Percentiles rank a stretch among this genome's conserved stretches.
Evolutionary conservation across 2,888 invertebrate genomes (phyloP).

Genomic region (Caenorhabditis virilis): DNA sequence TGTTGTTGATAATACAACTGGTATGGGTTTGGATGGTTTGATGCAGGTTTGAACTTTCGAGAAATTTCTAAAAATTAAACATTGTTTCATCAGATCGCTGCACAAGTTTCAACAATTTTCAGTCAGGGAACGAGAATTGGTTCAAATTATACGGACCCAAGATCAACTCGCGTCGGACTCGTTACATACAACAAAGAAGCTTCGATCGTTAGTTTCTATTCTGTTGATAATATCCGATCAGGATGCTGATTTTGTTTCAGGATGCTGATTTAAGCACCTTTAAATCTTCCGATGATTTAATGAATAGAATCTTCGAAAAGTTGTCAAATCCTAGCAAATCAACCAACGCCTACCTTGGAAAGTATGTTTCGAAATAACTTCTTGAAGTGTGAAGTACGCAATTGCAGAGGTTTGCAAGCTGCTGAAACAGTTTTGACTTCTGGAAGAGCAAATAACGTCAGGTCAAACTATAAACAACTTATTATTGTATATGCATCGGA

Average conservation of each 20-base stretch:
- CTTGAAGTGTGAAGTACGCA: too few relatives aligned
- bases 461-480: constrained; percentile 20
- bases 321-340: constrained; percentile 8
- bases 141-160: constrained; percentile 5
- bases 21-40: neutral
- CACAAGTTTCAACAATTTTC: constrained; percentile 16
- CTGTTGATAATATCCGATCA: neutral
- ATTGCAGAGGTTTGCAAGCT: constrained; percentile 2
- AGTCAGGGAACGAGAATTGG: constrained; percentile 9
- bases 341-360: constrained; percentile 11
- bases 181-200: constrained; percentile 17
- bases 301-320: constrained; percentile 4
- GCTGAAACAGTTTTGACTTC: constrained; percentile 13
- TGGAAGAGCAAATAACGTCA: constrained; percentile 1
- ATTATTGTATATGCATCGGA: constrained; percentile 29
- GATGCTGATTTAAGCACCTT: constrained; percentile 10
- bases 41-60: constrained; percentile 6
- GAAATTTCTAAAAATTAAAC: neutral
- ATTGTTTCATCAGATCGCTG: neutral
- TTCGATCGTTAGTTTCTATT: constrained; percentile 8
- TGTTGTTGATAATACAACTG: constrained; percentile 24
- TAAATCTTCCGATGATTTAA: constrained; percentile 16
- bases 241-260: neutral
- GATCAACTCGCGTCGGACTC: constrained; percentile 21
- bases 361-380: too few relatives aligned